Percentiles rank a stretch among this genome's conserved stretches.
Conservation (phyloP, 2,888 invertebrate genomes). For the Pocota personata region DNA sequence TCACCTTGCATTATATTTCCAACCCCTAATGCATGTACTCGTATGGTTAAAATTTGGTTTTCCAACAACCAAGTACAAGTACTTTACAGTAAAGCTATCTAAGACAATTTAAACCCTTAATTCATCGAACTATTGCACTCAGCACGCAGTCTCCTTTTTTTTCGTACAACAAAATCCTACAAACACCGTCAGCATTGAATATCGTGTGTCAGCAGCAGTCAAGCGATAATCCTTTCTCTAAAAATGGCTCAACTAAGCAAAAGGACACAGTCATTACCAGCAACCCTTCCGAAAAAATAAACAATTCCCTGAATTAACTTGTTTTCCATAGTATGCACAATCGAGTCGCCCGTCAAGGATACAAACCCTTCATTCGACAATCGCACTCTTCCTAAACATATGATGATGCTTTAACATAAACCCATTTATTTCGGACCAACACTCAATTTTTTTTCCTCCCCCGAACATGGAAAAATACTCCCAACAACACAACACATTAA, state of each 20-base stretch:
- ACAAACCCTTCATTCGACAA: constrained; percentile 33
- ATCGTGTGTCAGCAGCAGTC: constrained; percentile 59
- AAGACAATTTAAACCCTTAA: constrained; percentile 29
- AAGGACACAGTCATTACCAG: constrained; percentile 19
- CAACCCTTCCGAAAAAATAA: constrained; percentile 12
- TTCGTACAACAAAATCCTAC: constrained; percentile 7
- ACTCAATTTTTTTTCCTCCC: constrained; percentile 74
- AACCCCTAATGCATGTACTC: constrained; percentile 35
- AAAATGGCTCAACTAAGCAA: constrained; percentile 29
- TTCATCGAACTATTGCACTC: constrained; percentile 47
- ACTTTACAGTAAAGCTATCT: background rate
- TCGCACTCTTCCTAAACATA: constrained; percentile 52
- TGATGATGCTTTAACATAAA: constrained; percentile 75
- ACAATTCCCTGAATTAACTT: constrained; percentile 60
- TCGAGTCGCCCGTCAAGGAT: constrained; percentile 14
- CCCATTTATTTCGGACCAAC: constrained; percentile 81
- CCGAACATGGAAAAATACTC: constrained; percentile 39
- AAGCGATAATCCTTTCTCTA: constrained; percentile 55
- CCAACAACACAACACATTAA: constrained; percentile 37
- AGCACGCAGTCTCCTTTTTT: background rate
- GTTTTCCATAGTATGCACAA: constrained; percentile 37
- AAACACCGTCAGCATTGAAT: background rate
- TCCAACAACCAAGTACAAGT: constrained; percentile 17
- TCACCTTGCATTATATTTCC: constrained; percentile 30
- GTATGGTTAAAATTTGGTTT: constrained; percentile 39